Evolutionary conservation across 2,113 vertebrate species (phyloP).

Genomic region (Chaetura pelagica): DNA sequence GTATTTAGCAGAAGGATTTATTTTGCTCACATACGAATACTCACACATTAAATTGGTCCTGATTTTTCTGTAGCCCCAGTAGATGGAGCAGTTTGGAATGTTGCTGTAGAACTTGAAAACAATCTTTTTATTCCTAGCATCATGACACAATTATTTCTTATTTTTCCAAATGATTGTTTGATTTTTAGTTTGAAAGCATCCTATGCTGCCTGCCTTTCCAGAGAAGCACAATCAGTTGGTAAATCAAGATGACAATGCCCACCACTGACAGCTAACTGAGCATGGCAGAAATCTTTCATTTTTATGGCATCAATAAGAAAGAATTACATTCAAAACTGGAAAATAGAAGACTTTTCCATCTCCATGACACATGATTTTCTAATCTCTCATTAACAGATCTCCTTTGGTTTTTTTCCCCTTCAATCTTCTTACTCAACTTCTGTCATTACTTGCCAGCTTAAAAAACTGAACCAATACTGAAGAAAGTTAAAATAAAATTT

Average conservation of each 20-base stretch:
- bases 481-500: not conserved
- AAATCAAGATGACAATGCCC: constrained; percentile 37
- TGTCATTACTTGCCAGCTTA: not conserved
- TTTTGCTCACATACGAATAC: not conserved
- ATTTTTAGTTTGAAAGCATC: constrained; percentile 41
- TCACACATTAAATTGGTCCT: not conserved
- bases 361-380: not conserved
- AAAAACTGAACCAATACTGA: not conserved
- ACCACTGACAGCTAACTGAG: constrained; percentile 3
- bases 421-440: not conserved
- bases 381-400: not conserved
- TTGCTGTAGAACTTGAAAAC: constrained; percentile 8
- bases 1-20: not conserved
- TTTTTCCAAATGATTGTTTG: not conserved
- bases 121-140: not conserved
- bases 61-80: constrained; percentile 44
- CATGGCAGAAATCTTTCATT: constrained; percentile 21
- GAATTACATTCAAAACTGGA: constrained; percentile 31
- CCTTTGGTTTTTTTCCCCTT: not conserved
- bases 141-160: not conserved
- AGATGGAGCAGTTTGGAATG: constrained; percentile 66
- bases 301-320: not conserved
- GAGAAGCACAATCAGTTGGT: not conserved
- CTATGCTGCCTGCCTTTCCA: not conserved
- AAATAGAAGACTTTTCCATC: not conserved